Evolutionary conservation across 2,797 vertebrate genomes (phyloP), one percentile per base, ranked within the genome.

Genomic region (Enteromius fasciolatus): DNA sequence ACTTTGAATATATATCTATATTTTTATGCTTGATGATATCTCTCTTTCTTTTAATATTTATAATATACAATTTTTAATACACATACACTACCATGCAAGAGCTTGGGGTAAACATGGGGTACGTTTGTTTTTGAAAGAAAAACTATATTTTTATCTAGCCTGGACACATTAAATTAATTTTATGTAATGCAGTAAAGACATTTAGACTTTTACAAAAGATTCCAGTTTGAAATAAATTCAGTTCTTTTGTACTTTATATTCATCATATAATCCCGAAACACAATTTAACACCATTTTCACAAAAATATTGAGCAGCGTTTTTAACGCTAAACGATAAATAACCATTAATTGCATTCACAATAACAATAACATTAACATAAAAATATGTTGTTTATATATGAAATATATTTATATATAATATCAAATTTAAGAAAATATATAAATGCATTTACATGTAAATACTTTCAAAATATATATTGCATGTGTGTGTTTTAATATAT

Each of bases 1-100:
- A 72, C 5, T 70, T 48, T 73, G 10, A 52, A 52, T 52, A 33
- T 33, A 73, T 33, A 73, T 73, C n/a, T n/a, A n/a, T n/a, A 25
- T 72, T 10, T 73, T 20, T 52, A n/a, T 8, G 20, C 48, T 36
- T 33, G 48, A 54, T 54, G 5, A 74, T 15, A 15, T 52, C 1
- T 10, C 8, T 50, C 28, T 72, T 72, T 50, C 4, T 54, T 54
- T 74, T 18, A 9, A 74, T 48, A 36, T 73, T 20, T 72, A 31
- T 20, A 15, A 15, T 52, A 33, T 72, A n/a, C 5, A n/a, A 1
- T 14, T 33, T 52, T 36, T 36, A 12, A 73, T 73, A 73, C 70
- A 15, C 18, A 50, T 10, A 12, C 5, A 12, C 28, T 36, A 33
- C 9, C 17, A 33, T 14, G 50, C 18, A 12, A 74, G 33, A 15